A percentile compares a stretch with the other conserved stretches of the same genome.
Conservation (phyloP, 1,140 invertebrate genomes). For the Cyphomyrmex costatus region DNA sequence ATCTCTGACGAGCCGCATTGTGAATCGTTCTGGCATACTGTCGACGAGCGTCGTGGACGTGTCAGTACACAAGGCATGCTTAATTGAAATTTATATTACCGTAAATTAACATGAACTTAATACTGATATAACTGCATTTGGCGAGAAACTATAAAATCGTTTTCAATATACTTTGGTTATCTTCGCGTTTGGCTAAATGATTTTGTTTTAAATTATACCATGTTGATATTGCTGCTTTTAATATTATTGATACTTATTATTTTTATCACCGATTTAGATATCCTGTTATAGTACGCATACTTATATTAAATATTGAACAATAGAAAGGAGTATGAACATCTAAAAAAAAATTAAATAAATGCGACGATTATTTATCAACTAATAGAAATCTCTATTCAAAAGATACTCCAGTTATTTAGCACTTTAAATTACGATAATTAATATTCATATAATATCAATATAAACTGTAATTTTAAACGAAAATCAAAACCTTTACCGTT, state of each 20-base stretch:
- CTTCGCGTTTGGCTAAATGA: slow-evolving; percentile 1
- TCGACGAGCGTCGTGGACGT: slow-evolving; percentile 24
- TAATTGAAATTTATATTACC: slow-evolving; percentile 62
- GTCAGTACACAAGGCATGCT: slow-evolving; percentile 38
- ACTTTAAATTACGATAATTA: too few relatives aligned
- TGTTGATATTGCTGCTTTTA: neutral
- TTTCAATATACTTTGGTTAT: neutral
- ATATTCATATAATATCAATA: too few relatives aligned
- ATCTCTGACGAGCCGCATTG: slow-evolving; percentile 58
- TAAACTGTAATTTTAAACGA: too few relatives aligned
- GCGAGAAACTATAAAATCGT: slow-evolving; percentile 14
- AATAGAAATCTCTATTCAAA: too few relatives aligned
- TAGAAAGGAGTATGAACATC: too few relatives aligned
- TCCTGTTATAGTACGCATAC: too few relatives aligned
- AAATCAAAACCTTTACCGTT: too few relatives aligned
- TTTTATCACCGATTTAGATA: neutral
- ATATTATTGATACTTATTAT: neutral
- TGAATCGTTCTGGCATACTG: slow-evolving; percentile 43
- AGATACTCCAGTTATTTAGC: too few relatives aligned
- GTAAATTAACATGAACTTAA: slow-evolving; percentile 54
- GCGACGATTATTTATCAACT: too few relatives aligned
- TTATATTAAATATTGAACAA: too few relatives aligned
- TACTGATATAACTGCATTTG: neutral
- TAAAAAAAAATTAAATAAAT: too few relatives aligned
- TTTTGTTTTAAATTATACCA: slow-evolving; percentile 12